Conservation (phyloP, 92 coral and sea anemone genomes). For the Zoanthus gigantus region DNA sequence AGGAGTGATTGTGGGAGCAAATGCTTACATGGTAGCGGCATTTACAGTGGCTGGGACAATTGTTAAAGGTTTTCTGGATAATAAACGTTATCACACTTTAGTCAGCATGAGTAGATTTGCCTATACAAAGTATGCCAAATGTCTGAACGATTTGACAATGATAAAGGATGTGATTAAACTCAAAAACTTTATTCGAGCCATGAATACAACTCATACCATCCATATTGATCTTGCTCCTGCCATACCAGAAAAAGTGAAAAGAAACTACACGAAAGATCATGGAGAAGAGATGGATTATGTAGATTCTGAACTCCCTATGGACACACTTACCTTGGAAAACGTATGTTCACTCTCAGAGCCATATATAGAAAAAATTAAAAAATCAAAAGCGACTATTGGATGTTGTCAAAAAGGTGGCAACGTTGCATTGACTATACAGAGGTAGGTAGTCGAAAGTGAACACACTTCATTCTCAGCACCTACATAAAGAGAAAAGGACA, state of each 20-base stretch:
- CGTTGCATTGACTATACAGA: too few relatives aligned
- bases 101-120: constrained; percentile 36
- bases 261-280: too few relatives aligned
- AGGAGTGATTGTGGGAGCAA: constrained; percentile 19
- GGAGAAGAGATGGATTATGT: too few relatives aligned
- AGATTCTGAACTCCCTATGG: too few relatives aligned
- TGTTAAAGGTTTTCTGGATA: constrained; percentile 47
- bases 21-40: neutral
- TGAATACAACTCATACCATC: neutral
- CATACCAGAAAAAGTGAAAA: neutral
- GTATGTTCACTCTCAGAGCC: too few relatives aligned
- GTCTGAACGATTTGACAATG: neutral
- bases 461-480: too few relatives aligned
- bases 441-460: too few relatives aligned
- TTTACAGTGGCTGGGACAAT: neutral
- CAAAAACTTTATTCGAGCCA: neutral
- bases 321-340: too few relatives aligned
- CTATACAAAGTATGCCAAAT: constrained; percentile 28
- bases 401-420: too few relatives aligned
- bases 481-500: too few relatives aligned
- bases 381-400: too few relatives aligned
- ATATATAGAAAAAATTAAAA: too few relatives aligned
- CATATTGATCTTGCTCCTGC: constrained; percentile 21
- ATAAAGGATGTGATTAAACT: neutral
- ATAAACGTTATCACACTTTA: neutral